A percentile compares a stretch with the other conserved stretches of the same genome.
phyloP scores from a whole-genome alignment of 2,113 vertebrate species.

The Lampris incognitus region DNA sequence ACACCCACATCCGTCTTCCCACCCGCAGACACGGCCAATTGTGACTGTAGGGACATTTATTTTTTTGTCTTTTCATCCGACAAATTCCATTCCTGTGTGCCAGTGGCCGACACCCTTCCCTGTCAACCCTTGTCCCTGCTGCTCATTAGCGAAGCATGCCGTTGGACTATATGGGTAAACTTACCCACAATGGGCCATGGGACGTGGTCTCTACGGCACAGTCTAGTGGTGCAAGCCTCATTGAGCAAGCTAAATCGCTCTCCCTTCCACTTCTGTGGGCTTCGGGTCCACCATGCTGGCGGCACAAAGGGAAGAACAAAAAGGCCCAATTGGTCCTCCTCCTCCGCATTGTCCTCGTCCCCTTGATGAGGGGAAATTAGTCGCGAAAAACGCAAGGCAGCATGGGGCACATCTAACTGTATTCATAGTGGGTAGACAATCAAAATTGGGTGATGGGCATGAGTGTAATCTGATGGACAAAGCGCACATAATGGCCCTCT shows the following conservation, averaged over 20 bases:
- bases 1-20: too few relatives aligned
- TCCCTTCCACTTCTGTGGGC: constrained; percentile 66
- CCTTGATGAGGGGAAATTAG: constrained; percentile 65
- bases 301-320: constrained; percentile 56
- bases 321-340: constrained; percentile 40
- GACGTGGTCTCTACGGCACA: constrained; percentile 41
- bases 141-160: constrained; percentile 57
- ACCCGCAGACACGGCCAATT: too few relatives aligned
- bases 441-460: constrained; percentile 29
- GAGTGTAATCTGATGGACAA: background rate
- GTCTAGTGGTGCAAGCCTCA: constrained; percentile 58
- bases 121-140: constrained; percentile 1
- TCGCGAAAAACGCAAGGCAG: constrained; percentile 49
- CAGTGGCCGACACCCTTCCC: constrained; percentile 1
- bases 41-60: too few relatives aligned
- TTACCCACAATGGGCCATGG: constrained; percentile 57
- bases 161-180: constrained; percentile 48
- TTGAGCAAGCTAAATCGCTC: constrained; percentile 69
- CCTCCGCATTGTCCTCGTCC: constrained; percentile 47
- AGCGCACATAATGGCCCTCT: constrained; percentile 13
- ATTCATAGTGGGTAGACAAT: constrained; percentile 34
- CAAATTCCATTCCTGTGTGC: constrained; percentile 6
- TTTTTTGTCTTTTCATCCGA: too few relatives aligned
- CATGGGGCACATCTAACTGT: constrained; percentile 49
- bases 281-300: constrained; percentile 36